Conservation (phyloP, 2,888 invertebrate species). For the Polydesmus complanatus region DNA sequence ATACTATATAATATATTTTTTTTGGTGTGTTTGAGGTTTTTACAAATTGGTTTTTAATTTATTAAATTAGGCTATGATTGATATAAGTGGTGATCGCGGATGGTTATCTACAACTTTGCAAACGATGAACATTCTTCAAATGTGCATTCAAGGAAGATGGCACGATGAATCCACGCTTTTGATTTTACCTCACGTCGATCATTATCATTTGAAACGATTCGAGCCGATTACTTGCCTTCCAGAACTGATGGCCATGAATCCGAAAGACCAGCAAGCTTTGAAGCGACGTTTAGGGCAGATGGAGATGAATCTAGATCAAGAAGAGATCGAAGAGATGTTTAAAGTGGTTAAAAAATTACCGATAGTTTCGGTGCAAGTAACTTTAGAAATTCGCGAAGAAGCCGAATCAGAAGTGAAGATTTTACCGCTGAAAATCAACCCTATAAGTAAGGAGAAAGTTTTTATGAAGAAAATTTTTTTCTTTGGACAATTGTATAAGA, state of each 20-base stretch:
- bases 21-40: no score
- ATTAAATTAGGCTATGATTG: constrained; percentile 75
- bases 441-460: not conserved
- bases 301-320: constrained; percentile 47
- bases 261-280: not conserved
- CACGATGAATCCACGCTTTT: constrained; percentile 35
- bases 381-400: no score
- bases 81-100: constrained; percentile 76
- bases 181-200: constrained; percentile 55
- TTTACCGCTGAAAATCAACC: not conserved
- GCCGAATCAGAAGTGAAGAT: no score
- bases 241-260: constrained; percentile 40
- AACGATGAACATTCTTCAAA: constrained; percentile 61
- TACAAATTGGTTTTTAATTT: not conserved
- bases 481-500: not conserved
- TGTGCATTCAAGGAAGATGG: constrained; percentile 83
- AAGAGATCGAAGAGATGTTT: constrained; percentile 47
- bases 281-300: constrained; percentile 26
- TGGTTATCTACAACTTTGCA: constrained; percentile 71
- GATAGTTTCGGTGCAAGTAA: not conserved
- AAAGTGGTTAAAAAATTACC: constrained; percentile 9
- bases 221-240: constrained; percentile 36
- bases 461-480: not conserved
- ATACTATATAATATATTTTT: not conserved
- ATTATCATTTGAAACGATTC: constrained; percentile 32